These are phyloP conservation scores for Ursus arctos DNA, from an alignment of 2,113 vertebrate genomes.

Conservation along the genomic window DNA sequence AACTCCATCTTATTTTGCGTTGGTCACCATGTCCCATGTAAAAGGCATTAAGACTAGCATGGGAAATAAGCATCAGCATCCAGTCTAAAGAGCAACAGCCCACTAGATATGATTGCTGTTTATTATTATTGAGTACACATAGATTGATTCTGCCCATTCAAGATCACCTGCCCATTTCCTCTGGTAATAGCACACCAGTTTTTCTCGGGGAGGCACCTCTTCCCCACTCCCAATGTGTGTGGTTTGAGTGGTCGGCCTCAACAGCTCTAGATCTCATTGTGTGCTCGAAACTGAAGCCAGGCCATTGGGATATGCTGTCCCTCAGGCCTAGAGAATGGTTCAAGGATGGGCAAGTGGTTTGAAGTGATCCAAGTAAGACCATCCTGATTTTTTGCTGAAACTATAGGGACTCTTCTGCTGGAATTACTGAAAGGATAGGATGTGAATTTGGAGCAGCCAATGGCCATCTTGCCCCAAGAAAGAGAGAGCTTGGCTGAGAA, in stretches of 20 bases:
- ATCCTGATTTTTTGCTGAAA: neutral
- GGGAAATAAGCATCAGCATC: neutral
- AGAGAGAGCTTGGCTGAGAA: neutral
- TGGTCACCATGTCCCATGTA: neutral
- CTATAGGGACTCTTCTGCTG: neutral
- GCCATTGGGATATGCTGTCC: neutral
- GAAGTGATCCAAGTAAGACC: neutral
- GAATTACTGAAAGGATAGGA: neutral
- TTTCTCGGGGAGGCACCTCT: neutral
- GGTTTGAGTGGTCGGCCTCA: neutral
- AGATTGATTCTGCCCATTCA: neutral
- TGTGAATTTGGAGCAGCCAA: neutral
- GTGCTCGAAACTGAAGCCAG: neutral
- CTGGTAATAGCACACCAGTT: neutral
- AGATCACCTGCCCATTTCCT: neutral
- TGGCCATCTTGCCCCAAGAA: neutral
- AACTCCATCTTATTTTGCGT: neutral
- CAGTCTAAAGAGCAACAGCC: neutral
- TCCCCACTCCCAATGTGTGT: fast-evolving
- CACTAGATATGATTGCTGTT: neutral
- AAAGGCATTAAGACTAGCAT: neutral
- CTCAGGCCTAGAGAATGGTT: slow-evolving; percentile 4
- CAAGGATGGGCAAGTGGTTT: neutral
- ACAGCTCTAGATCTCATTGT: neutral
- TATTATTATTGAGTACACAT: neutral